Conservation (phyloP, 2,113 vertebrate species). For the Sitta europaea region DNA sequence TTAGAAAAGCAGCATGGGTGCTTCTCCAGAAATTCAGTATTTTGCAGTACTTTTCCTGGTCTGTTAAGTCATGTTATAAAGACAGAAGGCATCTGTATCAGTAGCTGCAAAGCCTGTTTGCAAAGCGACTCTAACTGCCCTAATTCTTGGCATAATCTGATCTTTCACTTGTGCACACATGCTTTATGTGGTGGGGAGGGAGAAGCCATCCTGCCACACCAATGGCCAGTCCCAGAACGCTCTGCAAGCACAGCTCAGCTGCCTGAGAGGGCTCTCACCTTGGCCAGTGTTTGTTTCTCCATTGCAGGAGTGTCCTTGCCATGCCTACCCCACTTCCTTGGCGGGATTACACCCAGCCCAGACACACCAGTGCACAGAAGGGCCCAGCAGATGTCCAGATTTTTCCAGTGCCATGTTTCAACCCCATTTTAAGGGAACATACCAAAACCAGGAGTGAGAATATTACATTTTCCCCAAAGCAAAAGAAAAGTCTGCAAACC, state of each 20-base stretch:
- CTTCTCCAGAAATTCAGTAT: background rate
- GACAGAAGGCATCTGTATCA: background rate
- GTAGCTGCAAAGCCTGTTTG: background rate
- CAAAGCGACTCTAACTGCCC: background rate
- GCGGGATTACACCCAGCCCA: background rate
- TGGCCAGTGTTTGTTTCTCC: background rate
- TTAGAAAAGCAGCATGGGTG: background rate
- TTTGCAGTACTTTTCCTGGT: background rate
- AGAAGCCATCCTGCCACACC: background rate
- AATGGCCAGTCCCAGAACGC: fast-evolving
- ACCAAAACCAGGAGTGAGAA: background rate
- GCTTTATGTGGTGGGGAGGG: background rate
- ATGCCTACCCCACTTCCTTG: background rate
- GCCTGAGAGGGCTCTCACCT: background rate
- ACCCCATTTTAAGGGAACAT: background rate
- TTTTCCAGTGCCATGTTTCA: background rate
- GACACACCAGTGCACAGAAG: background rate
- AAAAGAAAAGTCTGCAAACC: background rate
- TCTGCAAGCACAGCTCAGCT: fast-evolving
- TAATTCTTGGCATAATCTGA: background rate
- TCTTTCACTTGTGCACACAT: background rate
- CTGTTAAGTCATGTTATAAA: background rate
- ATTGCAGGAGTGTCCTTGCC: background rate
- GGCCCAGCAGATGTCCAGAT: background rate
- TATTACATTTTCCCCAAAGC: background rate